These are phyloP conservation scores for Sinocyclocheilus anophthalmus DNA, from an alignment of 2,113 vertebrate genomes.

Conservation along the genomic window DNA sequence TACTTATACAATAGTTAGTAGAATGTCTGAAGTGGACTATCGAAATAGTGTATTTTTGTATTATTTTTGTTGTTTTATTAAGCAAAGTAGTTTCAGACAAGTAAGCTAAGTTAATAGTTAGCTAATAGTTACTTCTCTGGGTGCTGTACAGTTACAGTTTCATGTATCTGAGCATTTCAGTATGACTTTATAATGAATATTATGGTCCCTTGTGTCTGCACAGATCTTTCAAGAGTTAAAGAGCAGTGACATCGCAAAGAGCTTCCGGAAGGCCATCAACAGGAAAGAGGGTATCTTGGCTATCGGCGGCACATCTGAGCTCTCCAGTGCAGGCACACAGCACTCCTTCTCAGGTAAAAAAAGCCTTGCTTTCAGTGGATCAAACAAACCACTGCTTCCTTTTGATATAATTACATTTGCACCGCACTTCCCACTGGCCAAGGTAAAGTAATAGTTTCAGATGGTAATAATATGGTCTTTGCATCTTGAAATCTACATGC, in stretches of 20 bases:
- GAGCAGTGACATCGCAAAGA: constrained; percentile 90
- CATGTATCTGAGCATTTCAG: neutral
- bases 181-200: neutral
- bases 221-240: constrained; percentile 93
- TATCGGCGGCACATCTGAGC: constrained; percentile 89
- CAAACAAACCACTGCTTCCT: neutral
- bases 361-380: constrained; percentile 13
- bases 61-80: neutral
- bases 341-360: constrained; percentile 85
- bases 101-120: neutral
- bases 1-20: neutral
- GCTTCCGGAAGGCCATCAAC: constrained; percentile 92
- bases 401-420: neutral
- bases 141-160: neutral
- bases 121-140: neutral
- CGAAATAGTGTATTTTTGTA: neutral
- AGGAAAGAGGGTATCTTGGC: constrained; percentile 95
- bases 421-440: neutral
- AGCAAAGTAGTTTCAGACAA: neutral
- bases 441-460: neutral
- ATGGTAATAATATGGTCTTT: neutral
- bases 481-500: neutral
- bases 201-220: neutral
- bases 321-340: constrained; percentile 93
- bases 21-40: neutral